Evolutionary conservation across 2,888 invertebrate species (phyloP).

Genomic region (Tetropium fuscum): DNA sequence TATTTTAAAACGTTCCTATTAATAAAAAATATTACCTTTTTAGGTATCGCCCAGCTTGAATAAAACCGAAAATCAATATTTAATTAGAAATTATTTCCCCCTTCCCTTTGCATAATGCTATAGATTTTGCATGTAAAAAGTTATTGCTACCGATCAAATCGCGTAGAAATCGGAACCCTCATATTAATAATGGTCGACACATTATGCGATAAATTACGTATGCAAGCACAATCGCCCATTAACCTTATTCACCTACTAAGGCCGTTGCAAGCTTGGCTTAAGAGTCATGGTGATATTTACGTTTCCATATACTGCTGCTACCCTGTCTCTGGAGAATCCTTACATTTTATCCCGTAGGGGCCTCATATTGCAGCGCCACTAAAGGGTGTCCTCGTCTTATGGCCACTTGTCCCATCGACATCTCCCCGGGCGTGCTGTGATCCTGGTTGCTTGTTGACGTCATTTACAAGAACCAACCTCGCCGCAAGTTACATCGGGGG

Average conservation of each 20-base stretch:
- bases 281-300: constrained; percentile 11
- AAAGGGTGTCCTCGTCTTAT: constrained; percentile 32
- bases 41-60: too few relatives aligned
- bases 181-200: too few relatives aligned
- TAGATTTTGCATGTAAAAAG: too few relatives aligned
- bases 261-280: constrained; percentile 10
- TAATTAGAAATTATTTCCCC: too few relatives aligned
- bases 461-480: constrained; percentile 44
- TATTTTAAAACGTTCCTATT: too few relatives aligned
- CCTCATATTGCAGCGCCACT: constrained; percentile 41
- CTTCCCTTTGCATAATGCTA: too few relatives aligned
- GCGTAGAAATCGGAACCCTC: too few relatives aligned
- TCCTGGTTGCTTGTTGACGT: constrained; percentile 48
- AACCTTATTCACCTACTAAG: constrained; percentile 9
- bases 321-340: constrained; percentile 57
- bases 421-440: constrained; percentile 26
- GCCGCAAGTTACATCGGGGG: constrained; percentile 5
- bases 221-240: too few relatives aligned
- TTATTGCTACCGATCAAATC: too few relatives aligned
- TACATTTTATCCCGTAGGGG: constrained; percentile 59
- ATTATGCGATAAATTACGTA: too few relatives aligned
- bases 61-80: too few relatives aligned
- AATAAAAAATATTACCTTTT: too few relatives aligned
- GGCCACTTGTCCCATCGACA: constrained; percentile 14
- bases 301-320: constrained; percentile 42